Conservation (phyloP, 2,888 invertebrate genomes). For the Drosophila hamatofila region DNA sequence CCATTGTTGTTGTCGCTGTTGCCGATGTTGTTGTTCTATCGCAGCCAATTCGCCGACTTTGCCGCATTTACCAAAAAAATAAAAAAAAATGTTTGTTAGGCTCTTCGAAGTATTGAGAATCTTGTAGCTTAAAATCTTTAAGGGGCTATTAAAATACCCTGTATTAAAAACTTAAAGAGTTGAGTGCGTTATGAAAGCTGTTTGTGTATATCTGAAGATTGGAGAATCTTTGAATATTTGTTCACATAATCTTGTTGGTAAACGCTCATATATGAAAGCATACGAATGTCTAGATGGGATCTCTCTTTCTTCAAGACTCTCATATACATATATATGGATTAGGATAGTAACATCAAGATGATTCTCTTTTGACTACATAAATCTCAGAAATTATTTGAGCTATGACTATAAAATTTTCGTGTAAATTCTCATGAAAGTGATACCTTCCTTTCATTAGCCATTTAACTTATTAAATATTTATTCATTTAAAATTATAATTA, state of each 20-base stretch:
- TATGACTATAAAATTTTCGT: not conserved
- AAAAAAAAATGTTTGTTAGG: conserved; percentile 26
- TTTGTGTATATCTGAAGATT: not conserved
- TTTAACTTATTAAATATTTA: no score
- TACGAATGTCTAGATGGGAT: not conserved
- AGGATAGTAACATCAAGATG: no score
- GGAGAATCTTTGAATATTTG: not conserved
- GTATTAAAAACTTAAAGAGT: not conserved
- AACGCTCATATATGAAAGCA: not conserved
- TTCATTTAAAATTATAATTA: no score
- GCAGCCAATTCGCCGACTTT: conserved; percentile 33
- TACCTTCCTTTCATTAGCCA: no score
- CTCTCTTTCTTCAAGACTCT: not conserved
- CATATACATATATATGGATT: no score
- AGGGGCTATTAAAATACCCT: conserved; percentile 11
- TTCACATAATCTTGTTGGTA: no score
- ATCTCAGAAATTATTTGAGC: not conserved
- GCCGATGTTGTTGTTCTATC: conserved; percentile 23
- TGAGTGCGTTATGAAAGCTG: not conserved
- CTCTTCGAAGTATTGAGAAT: conserved; percentile 28
- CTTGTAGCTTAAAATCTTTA: conserved; percentile 25
- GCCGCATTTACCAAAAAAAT: conserved; percentile 25
- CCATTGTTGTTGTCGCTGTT: not conserved
- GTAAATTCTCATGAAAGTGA: not conserved
- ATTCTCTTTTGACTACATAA: no score